Percentiles rank a stretch among this genome's conserved stretches.
Conservation (phyloP, 2,113 vertebrate species). For the Acanthochromis polyacanthus region DNA sequence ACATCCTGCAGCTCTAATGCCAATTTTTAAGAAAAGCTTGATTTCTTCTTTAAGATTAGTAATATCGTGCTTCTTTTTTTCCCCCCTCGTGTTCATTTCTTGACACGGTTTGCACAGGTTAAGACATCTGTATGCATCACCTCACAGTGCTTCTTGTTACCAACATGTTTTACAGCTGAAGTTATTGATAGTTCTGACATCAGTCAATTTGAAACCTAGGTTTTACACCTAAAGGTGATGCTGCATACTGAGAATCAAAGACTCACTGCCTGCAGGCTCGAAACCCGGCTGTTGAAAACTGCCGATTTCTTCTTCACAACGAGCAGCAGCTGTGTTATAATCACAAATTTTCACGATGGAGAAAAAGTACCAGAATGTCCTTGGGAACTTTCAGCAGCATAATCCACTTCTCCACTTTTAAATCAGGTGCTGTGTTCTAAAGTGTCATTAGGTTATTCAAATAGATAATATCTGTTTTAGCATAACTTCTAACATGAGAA, state of each 20-base stretch:
- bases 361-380: neutral
- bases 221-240: conserved; percentile 10
- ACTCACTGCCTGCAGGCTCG: conserved; percentile 1
- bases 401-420: neutral
- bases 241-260: conserved; percentile 4
- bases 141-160: neutral
- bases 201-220: conserved; percentile 23
- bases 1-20: too few relatives aligned
- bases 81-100: too few relatives aligned
- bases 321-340: conserved; percentile 2
- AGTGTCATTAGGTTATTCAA: neutral
- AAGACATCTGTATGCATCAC: neutral
- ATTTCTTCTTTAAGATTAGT: too few relatives aligned
- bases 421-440: neutral
- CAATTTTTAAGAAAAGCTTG: too few relatives aligned
- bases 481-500: neutral
- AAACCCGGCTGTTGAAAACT: conserved; percentile 14
- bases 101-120: neutral
- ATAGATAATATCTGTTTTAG: neutral
- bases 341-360: neutral
- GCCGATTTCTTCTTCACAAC: neutral
- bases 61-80: too few relatives aligned
- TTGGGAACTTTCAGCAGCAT: neutral
- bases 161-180: neutral
- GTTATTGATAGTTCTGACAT: conserved; percentile 9